phyloP scores from a whole-genome alignment of 2,113 vertebrate species.

The Varanus salvator region DNA sequence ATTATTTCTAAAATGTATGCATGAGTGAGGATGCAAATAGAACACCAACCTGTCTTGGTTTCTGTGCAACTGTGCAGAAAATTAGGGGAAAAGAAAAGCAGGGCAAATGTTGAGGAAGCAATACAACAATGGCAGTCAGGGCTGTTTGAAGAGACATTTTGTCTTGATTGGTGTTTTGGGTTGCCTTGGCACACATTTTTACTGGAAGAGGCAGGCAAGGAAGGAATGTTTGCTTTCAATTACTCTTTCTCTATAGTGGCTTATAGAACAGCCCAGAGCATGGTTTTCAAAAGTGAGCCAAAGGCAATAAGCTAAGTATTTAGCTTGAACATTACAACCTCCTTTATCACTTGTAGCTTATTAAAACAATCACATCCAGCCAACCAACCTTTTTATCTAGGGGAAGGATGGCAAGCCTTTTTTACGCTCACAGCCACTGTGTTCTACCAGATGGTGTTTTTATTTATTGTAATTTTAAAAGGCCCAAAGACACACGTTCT shows the following conservation, averaged over 20 bases:
- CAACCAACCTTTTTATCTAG: not conserved
- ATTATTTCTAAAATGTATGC: not conserved
- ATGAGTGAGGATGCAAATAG: not conserved
- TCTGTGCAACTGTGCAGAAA: slow-evolving; percentile 2
- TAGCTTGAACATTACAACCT: not conserved
- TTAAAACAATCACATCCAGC: not conserved
- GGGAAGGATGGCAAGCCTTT: not conserved
- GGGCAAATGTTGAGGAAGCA: not conserved
- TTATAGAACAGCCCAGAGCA: not conserved
- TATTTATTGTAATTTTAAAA: too few relatives aligned
- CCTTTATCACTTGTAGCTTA: too few relatives aligned
- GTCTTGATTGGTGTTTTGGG: not conserved
- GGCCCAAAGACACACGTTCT: too few relatives aligned
- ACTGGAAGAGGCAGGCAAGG: not conserved
- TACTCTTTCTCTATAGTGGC: not conserved
- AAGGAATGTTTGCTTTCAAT: not conserved
- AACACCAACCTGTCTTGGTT: not conserved
- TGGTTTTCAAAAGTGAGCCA: not conserved
- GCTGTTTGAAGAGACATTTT: slow-evolving; percentile 6
- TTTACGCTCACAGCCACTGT: not conserved
- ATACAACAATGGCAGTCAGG: not conserved
- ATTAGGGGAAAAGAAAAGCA: not conserved
- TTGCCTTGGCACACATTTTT: not conserved
- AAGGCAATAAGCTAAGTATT: not conserved
- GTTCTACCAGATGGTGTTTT: not conserved